Evolutionary conservation across 1,140 invertebrate genomes (phyloP).

Genomic region (Tetragonula clypearis): DNA sequence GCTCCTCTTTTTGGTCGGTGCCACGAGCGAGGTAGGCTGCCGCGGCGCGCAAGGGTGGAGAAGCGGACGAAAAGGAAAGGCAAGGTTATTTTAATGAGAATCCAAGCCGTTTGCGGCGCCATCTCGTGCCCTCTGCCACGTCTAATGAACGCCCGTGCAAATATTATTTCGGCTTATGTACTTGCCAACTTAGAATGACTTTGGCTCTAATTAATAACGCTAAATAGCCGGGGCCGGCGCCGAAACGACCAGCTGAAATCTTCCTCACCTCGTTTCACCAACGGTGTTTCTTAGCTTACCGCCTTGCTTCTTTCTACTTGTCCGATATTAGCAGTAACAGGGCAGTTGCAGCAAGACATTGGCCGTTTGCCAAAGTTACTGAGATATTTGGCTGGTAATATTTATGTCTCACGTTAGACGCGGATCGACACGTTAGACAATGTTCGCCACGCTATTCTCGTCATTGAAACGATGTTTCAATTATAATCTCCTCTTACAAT

Average conservation of each 20-base stretch:
- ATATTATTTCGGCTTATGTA: constrained; percentile 82
- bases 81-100: constrained; percentile 81
- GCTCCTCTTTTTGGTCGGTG: neutral
- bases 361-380: neutral
- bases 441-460: neutral
- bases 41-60: neutral
- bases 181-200: constrained; percentile 80
- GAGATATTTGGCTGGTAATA: neutral
- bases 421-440: too few relatives aligned
- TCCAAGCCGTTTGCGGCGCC: constrained; percentile 78
- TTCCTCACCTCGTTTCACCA: constrained; percentile 24
- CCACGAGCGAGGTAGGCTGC: constrained; percentile 17
- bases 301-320: neutral
- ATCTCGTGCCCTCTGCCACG: constrained; percentile 61
- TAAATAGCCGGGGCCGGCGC: constrained; percentile 68
- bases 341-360: too few relatives aligned
- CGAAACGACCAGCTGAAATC: constrained; percentile 28
- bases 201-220: constrained; percentile 81
- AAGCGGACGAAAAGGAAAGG: constrained; percentile 67
- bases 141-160: constrained; percentile 81
- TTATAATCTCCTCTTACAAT: neutral
- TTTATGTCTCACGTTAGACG: neutral
- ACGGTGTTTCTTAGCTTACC: neutral
- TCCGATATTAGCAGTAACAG: too few relatives aligned
- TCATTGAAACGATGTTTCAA: neutral